phyloP scores from a whole-genome alignment of 2,888 invertebrate species.

The Drosophila robusta region DNA sequence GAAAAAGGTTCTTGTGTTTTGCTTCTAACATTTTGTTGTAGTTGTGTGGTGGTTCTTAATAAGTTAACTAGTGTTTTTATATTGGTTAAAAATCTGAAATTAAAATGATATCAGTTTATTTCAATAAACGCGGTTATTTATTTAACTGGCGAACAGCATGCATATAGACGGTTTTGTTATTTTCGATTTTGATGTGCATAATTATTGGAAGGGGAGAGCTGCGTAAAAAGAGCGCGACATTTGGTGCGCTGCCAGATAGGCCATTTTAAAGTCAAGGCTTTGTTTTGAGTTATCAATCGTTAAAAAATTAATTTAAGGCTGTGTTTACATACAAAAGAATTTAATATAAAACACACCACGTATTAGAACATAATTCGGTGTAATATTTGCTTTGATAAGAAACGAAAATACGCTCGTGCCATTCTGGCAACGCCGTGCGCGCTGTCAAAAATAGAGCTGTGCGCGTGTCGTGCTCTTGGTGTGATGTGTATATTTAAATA shows the following conservation, averaged over 20 bases:
- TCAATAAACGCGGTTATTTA: background rate
- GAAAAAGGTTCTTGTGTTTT: slow-evolving; percentile 18
- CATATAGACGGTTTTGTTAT: slow-evolving; percentile 11
- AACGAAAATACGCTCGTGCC: slow-evolving; percentile 4
- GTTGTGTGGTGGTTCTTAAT: slow-evolving; percentile 4
- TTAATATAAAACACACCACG: background rate
- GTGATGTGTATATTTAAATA: background rate
- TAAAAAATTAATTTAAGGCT: background rate
- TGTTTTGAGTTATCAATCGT: background rate
- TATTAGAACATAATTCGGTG: slow-evolving; percentile 8
- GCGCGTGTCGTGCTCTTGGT: slow-evolving; percentile 39
- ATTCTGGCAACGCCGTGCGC: slow-evolving; percentile 46
- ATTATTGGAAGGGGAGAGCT: slow-evolving; percentile 31
- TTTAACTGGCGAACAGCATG: background rate
- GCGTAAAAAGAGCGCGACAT: slow-evolving; percentile 58
- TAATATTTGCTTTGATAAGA: slow-evolving; percentile 43
- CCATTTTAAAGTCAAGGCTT: background rate
- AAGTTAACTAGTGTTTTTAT: slow-evolving; percentile 1
- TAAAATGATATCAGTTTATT: background rate
- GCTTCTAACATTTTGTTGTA: slow-evolving; percentile 4
- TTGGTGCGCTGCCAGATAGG: slow-evolving; percentile 45
- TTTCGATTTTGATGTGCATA: slow-evolving; percentile 29
- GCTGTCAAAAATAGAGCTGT: slow-evolving; percentile 29
- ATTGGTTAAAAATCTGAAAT: background rate
- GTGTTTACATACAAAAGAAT: background rate